A percentile compares a stretch with the other conserved stretches of the same genome.
Evolutionary conservation across 2,113 vertebrate species (phyloP).

Genomic region (Pontoporia blainvillei): DNA sequence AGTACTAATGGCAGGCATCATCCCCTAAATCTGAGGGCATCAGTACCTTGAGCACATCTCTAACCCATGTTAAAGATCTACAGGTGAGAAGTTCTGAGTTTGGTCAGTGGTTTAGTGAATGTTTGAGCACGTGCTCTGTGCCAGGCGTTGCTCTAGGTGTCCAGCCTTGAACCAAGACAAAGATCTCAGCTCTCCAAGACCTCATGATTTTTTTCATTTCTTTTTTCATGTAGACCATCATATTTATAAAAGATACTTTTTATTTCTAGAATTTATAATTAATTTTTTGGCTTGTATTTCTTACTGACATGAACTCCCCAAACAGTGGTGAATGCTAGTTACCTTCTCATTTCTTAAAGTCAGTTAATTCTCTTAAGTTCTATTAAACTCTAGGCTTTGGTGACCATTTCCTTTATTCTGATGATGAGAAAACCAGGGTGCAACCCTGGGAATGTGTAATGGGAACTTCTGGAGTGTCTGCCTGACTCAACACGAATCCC

Average conservation of each 20-base stretch:
- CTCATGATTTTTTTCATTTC: not conserved
- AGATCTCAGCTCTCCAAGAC: not conserved
- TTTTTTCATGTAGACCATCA: not conserved
- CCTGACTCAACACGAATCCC: not conserved
- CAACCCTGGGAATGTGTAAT: not conserved
- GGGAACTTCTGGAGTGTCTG: not conserved
- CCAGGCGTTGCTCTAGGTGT: not conserved
- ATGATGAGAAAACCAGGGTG: not conserved
- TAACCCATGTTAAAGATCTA: no score
- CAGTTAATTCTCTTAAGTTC: not conserved
- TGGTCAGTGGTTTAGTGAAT: not conserved
- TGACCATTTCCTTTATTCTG: not conserved
- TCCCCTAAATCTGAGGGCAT: not conserved
- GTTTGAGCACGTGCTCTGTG: not conserved
- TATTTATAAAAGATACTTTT: not conserved
- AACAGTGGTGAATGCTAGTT: not conserved
- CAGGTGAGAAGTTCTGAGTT: not conserved
- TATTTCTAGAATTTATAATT: not conserved
- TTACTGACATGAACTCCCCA: not conserved
- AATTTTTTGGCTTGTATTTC: not conserved
- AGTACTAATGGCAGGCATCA: not conserved
- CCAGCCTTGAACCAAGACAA: not conserved
- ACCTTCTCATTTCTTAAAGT: not conserved
- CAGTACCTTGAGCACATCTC: not conserved
- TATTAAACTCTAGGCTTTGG: not conserved